phyloP scores from a whole-genome alignment of 23 tunicate species.

The Clavelina lepadiformis region DNA sequence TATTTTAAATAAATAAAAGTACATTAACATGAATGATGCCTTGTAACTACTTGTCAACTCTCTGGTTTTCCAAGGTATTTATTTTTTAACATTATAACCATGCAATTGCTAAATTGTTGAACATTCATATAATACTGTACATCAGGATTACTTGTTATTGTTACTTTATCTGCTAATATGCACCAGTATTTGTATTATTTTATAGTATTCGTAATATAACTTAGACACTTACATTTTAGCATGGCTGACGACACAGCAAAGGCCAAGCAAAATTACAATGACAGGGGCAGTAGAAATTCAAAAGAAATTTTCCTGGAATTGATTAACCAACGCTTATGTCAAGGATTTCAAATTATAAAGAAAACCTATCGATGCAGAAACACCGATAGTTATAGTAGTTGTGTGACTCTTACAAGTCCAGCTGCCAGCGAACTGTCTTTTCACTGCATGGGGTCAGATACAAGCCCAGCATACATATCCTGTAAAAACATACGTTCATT shows the following conservation, averaged over 20 bases:
- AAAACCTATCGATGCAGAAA: constrained; percentile 26
- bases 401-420: constrained; percentile 45
- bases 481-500: constrained; percentile 6
- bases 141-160: no score
- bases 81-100: no score
- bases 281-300: constrained; percentile 22
- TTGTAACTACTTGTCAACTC: no score
- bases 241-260: constrained; percentile 5
- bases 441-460: constrained; percentile 12
- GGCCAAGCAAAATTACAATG: neutral
- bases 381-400: constrained; percentile 56
- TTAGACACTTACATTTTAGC: neutral
- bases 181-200: neutral
- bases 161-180: neutral
- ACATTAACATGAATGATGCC: no score
- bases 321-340: constrained; percentile 83
- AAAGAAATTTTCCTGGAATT: constrained; percentile 76
- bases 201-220: neutral
- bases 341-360: constrained; percentile 82
- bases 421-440: constrained; percentile 36
- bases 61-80: no score
- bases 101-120: no score
- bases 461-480: constrained; percentile 26
- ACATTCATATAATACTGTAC: no score
- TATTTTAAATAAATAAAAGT: no score